Percentiles rank a stretch among this genome's conserved stretches.
These are phyloP conservation scores for Sarcophilus harrisii DNA, from an alignment of 2,797 vertebrate genomes.

Conservation along the genomic window DNA sequence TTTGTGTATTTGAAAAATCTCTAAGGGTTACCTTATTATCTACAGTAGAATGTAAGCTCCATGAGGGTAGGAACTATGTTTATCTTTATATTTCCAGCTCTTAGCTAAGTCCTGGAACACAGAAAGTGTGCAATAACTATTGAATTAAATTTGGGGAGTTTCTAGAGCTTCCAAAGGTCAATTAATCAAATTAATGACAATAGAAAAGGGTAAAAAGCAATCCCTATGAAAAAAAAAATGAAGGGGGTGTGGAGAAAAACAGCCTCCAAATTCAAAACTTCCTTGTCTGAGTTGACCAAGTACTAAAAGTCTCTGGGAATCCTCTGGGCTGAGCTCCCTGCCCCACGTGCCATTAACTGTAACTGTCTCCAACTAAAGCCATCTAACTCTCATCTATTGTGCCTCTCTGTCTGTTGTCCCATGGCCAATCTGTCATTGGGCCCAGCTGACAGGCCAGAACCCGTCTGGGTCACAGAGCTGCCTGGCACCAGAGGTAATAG, in stretches of 20 bases:
- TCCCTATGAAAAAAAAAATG: neutral
- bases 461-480: slow-evolving; percentile 91
- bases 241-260: neutral
- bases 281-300: neutral
- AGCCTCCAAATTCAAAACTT: neutral
- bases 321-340: neutral
- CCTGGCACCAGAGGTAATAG: slow-evolving; percentile 89
- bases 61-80: neutral
- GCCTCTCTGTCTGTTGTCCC: slow-evolving; percentile 52
- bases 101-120: neutral
- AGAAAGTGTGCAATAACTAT: neutral
- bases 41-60: neutral
- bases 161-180: neutral
- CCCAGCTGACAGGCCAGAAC: slow-evolving; percentile 86
- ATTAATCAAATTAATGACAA: neutral
- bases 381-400: slow-evolving; percentile 72
- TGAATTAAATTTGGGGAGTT: neutral
- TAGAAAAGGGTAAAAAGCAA: neutral
- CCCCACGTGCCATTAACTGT: slow-evolving; percentile 2
- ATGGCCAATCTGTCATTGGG: slow-evolving; percentile 83
- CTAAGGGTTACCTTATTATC: neutral
- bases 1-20: neutral
- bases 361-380: slow-evolving; percentile 42
- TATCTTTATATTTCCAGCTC: neutral
- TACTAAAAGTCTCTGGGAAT: neutral